phyloP scores from a whole-genome alignment of 2,888 invertebrate species.

The Zele albiditarsus region DNA sequence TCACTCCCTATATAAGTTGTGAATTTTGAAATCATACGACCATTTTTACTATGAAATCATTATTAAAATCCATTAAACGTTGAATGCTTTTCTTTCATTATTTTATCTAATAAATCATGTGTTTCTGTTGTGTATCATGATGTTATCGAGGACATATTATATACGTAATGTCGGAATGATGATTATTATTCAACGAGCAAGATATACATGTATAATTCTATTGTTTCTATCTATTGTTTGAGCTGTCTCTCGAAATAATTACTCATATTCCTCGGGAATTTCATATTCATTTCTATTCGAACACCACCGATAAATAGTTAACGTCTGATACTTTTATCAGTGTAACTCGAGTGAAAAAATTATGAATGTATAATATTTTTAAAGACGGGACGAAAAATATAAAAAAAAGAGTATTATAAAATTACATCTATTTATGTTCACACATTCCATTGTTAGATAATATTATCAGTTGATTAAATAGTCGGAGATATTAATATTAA shows the following conservation, averaged over 20 bases:
- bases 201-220: not conserved
- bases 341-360: not conserved
- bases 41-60: not conserved
- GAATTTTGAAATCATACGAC: not conserved
- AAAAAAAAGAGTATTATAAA: not conserved
- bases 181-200: not conserved
- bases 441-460: not conserved
- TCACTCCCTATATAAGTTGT: not conserved
- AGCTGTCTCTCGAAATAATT: not conserved
- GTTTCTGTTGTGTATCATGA: not conserved
- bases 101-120: not conserved
- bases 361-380: slow-evolving; percentile 1
- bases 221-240: not conserved
- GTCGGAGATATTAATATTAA: slow-evolving; percentile 14
- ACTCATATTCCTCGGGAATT: not conserved
- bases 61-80: not conserved
- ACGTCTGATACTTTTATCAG: not conserved
- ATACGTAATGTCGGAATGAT: not conserved
- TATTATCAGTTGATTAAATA: not conserved
- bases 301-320: not conserved
- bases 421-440: not conserved
- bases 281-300: not conserved
- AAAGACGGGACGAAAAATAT: not conserved
- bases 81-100: not conserved
- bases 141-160: not conserved